Base-by-base conservation (phyloP, 2,888 invertebrate species). In the Gastrophysa polygoni region DNA sequence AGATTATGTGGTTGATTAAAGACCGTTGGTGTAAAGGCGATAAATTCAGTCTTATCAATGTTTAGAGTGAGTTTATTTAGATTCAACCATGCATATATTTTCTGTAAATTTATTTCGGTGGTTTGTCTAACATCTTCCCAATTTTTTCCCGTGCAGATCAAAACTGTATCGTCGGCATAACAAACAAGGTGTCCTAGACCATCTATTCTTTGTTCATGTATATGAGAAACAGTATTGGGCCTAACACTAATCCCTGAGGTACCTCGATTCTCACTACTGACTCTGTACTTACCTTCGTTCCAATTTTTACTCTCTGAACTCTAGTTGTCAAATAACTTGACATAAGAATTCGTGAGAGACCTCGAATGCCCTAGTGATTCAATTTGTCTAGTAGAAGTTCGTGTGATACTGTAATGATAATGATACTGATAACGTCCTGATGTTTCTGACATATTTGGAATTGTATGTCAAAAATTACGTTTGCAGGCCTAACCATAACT, bases 301-400 rank as follows among this genome's bases (percentile, higher is more conserved):
- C 18, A 11, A 47, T n/a, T 17, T 17, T 47, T 4, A 47, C 47
- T 17, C 24, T 17, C 10, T 32, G 29, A 10, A 10, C 10, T 32
- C 29, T 5, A 4, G 32, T 34, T 46, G 44, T 21, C 11, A 46
- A 24, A 14, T 56, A 57, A 14, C 48, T 57, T 16, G 8, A 20
- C 24, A 57, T 17, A n/a, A 47, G 48, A 17, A 14, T 18, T 11
- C 6, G 34, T 32, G 20, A 48, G 34, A 10, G 32, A 17, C 57
- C 57, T 29, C 48, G 47, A 48, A 57, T 32, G 14, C 57, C 48
- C 48, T 48, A 18, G 34, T 48, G 20, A 32, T 32, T 48, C 14
- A 57, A 34, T 57, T 57, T 57, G 4, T 11, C 8, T 32, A 57
- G 10, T n/a, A 57, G 16, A 2, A 47, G 24, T 0, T 47, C n/a